Conservation (phyloP, 2,888 invertebrate species). For the Conomelus anceps region DNA sequence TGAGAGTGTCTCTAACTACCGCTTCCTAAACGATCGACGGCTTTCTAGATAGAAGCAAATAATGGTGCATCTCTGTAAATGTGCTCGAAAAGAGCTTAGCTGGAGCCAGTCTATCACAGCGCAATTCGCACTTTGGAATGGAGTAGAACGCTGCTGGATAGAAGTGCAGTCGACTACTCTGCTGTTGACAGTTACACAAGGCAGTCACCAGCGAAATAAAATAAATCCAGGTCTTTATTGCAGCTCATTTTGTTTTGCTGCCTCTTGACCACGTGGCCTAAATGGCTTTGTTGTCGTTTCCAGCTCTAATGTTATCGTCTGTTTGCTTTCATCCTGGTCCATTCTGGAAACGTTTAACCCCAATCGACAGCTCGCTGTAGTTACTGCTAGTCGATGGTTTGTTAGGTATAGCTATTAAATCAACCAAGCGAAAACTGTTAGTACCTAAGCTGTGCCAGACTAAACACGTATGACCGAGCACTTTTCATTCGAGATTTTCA, state of each 20-base stretch:
- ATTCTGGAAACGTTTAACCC: not conserved
- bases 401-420: not conserved
- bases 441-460: not conserved
- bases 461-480: not conserved
- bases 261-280: not conserved
- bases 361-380: not conserved
- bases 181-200: not conserved
- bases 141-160: not conserved
- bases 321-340: not conserved
- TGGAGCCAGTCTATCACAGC: not conserved
- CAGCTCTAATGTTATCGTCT: not conserved
- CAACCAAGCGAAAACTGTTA: not conserved
- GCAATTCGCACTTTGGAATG: not conserved
- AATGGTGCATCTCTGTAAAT: not conserved
- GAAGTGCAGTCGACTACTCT: not conserved
- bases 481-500: not conserved
- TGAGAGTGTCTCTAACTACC: no score
- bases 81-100: not conserved
- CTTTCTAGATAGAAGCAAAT: not conserved
- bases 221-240: not conserved
- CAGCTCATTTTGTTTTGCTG: not conserved
- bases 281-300: not conserved
- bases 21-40: not conserved
- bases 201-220: not conserved
- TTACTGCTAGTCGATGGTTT: not conserved